phyloP scores from a whole-genome alignment of 2,113 vertebrate genomes.

The Oncorhynchus gorbuscha region DNA sequence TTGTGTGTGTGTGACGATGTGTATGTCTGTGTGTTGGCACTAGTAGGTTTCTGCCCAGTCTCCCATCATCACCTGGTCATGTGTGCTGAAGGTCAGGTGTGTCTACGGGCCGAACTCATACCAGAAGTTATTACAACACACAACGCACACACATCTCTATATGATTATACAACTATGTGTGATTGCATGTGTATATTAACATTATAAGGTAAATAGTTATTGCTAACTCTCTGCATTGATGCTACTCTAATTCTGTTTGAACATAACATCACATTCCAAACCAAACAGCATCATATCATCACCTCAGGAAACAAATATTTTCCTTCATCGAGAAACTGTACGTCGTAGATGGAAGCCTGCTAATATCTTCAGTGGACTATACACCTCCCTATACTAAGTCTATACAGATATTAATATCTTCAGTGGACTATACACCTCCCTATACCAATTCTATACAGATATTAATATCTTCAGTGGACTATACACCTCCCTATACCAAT shows the following conservation, averaged over 20 bases:
- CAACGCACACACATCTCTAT: neutral
- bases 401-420: no score
- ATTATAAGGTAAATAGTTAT: neutral
- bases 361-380: no score
- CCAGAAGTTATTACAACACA: constrained; percentile 5
- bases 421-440: no score
- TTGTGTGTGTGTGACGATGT: constrained; percentile 23
- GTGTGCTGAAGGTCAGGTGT: constrained; percentile 79
- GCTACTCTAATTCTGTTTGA: neutral
- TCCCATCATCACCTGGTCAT: constrained; percentile 86
- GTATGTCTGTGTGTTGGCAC: constrained; percentile 46
- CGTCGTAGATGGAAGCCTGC: neutral
- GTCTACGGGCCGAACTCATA: constrained; percentile 63
- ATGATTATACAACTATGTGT: neutral
- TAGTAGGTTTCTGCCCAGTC: constrained; percentile 56
- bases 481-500: no score
- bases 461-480: no score
- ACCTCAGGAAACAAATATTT: neutral
- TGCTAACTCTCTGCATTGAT: neutral
- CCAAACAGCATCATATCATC: no score
- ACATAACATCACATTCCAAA: neutral
- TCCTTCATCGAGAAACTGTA: neutral
- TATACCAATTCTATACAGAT: no score
- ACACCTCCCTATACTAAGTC: no score
- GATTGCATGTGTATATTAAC: neutral